Percentiles rank a stretch among this genome's conserved stretches.
These are phyloP conservation scores for Xenentodon cancila DNA, from an alignment of 2,797 vertebrate species.

Conservation along the genomic window DNA sequence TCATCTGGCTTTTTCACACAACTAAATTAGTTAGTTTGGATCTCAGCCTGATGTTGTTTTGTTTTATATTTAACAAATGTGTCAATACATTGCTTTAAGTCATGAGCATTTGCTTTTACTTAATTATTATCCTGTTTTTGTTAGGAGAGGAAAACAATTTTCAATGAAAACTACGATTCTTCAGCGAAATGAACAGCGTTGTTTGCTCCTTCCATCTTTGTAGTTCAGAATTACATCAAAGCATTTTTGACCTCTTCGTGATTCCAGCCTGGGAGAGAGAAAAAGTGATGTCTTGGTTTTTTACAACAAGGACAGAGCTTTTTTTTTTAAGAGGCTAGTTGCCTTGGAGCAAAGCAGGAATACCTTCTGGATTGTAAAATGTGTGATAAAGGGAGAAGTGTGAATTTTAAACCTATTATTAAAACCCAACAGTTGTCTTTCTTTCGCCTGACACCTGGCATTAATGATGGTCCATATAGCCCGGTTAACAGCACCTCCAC, in stretches of 20 bases:
- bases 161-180: no score
- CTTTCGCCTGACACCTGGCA: slow-evolving; percentile 56
- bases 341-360: slow-evolving; percentile 45
- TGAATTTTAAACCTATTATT: slow-evolving; percentile 56
- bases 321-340: slow-evolving; percentile 27
- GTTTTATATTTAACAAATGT: no score
- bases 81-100: no score
- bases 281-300: slow-evolving; percentile 23
- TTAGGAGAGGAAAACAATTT: no score
- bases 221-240: slow-evolving; percentile 17
- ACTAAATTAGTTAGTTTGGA: no score
- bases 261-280: slow-evolving; percentile 22
- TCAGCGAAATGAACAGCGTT: no score
- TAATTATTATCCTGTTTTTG: no score
- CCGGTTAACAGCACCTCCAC: no score
- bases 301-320: slow-evolving; percentile 36
- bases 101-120: no score
- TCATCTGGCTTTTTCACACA: no score
- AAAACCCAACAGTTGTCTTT: slow-evolving; percentile 56
- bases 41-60: no score
- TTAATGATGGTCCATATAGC: slow-evolving; percentile 22
- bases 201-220: not conserved
- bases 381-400: slow-evolving; percentile 32
- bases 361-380: slow-evolving; percentile 56
- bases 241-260: slow-evolving; percentile 6